Evolutionary conservation across 2,888 invertebrate species (phyloP).

Genomic region (Hofmannophila pseudospretella): DNA sequence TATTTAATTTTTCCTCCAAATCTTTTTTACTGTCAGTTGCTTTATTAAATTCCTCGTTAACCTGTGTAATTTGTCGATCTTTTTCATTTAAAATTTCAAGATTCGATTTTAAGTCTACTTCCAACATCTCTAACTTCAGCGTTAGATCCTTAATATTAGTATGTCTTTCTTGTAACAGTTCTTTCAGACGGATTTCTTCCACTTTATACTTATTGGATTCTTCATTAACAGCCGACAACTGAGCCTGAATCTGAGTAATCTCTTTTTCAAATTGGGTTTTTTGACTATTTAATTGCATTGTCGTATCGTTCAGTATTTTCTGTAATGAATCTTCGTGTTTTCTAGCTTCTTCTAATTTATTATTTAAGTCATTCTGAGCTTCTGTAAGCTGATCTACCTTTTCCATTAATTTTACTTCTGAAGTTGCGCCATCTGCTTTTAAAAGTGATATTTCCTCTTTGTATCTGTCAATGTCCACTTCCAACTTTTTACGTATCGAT

Average conservation of each 20-base stretch:
- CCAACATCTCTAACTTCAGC: conserved; percentile 63
- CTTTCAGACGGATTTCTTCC: conserved; percentile 42
- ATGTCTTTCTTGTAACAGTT: conserved; percentile 55
- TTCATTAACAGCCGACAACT: conserved; percentile 38
- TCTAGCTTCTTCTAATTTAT: conserved; percentile 67
- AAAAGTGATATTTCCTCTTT: conserved; percentile 62
- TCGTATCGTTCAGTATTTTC: conserved; percentile 62
- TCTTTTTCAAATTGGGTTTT: conserved; percentile 59
- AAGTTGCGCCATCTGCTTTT: conserved; percentile 63
- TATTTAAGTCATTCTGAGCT: conserved; percentile 68
- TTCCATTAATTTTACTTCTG: conserved; percentile 67
- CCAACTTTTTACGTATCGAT: conserved; percentile 52
- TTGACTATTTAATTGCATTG: conserved; percentile 60
- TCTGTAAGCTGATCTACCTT: conserved; percentile 68
- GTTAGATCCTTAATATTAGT: conserved; percentile 54
- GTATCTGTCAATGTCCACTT: conserved; percentile 65
- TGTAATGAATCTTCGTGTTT: conserved; percentile 69
- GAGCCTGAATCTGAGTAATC: conserved; percentile 46
- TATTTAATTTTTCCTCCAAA: conserved; percentile 68
- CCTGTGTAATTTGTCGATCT: conserved; percentile 61
- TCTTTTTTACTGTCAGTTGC: conserved; percentile 58
- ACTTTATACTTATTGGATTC: conserved; percentile 44
- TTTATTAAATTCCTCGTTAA: conserved; percentile 57
- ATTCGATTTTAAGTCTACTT: conserved; percentile 67
- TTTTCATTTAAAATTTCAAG: conserved; percentile 64